These are phyloP conservation scores for Cerastis leucographa DNA, from an alignment of 2,888 invertebrate genomes.

Conservation along the genomic window DNA sequence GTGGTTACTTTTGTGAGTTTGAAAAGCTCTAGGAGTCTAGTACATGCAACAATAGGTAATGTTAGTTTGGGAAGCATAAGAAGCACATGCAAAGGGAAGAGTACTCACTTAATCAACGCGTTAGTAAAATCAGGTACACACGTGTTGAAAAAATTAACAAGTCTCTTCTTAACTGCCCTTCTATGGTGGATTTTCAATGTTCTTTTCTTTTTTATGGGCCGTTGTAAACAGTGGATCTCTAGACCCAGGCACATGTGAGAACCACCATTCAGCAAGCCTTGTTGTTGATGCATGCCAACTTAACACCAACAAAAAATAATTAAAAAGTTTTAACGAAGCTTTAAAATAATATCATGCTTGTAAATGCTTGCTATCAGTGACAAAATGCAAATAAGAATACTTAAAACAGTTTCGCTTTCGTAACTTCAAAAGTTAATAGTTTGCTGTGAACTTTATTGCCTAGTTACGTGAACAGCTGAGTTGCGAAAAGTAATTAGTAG, in stretches of 20 bases:
- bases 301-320: slow-evolving; percentile 76
- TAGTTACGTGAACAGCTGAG: slow-evolving; percentile 68
- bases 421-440: slow-evolving; percentile 64
- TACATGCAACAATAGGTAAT: neutral
- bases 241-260: slow-evolving; percentile 92
- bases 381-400: slow-evolving; percentile 18
- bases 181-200: slow-evolving; percentile 91
- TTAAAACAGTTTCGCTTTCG: slow-evolving; percentile 27
- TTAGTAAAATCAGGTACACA: slow-evolving; percentile 65
- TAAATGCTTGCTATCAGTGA: slow-evolving; percentile 42
- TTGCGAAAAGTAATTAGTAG: slow-evolving; percentile 50
- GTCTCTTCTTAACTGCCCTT: slow-evolving; percentile 80
- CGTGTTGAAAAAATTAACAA: slow-evolving; percentile 73
- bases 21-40: neutral
- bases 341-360: slow-evolving; percentile 51
- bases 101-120: slow-evolving; percentile 73
- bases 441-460: slow-evolving; percentile 67
- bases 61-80: neutral
- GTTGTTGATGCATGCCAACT: slow-evolving; percentile 90
- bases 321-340: slow-evolving; percentile 73
- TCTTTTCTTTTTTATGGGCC: slow-evolving; percentile 88
- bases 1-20: slow-evolving; percentile 9
- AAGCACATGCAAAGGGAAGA: slow-evolving; percentile 55
- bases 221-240: slow-evolving; percentile 92
- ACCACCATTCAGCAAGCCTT: slow-evolving; percentile 90